Evolutionary conservation across 2,888 invertebrate genomes (phyloP).

Genomic region (Lissocephala sabroskyi): DNA sequence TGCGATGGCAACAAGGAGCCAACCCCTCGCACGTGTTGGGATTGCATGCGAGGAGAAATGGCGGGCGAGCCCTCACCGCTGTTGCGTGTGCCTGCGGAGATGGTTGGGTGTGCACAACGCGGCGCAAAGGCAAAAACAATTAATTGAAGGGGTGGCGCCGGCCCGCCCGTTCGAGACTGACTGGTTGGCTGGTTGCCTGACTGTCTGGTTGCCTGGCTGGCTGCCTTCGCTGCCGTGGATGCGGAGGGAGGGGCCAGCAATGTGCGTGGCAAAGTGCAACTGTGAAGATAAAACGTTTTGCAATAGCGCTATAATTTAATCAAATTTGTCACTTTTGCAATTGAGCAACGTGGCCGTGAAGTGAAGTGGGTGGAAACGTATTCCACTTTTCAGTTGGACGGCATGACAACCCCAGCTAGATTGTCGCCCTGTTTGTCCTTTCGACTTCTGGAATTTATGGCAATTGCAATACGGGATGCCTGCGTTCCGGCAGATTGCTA

Average conservation of each 20-base stretch:
- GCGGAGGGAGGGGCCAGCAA: too few relatives aligned
- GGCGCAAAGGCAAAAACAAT: conserved; percentile 45
- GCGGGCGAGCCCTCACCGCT: neutral
- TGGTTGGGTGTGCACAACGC: conserved; percentile 3
- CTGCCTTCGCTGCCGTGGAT: neutral
- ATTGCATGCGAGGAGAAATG: conserved; percentile 3
- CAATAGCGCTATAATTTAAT: conserved; percentile 64
- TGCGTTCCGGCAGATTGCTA: neutral
- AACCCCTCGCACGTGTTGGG: conserved; percentile 13
- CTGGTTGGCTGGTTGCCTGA: conserved; percentile 1
- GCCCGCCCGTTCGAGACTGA: too few relatives aligned
- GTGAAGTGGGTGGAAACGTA: neutral
- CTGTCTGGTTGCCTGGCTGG: conserved; percentile 1
- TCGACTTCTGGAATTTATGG: neutral
- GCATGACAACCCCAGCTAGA: neutral
- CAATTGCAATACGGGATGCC: neutral
- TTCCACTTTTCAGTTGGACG: neutral
- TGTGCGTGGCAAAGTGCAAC: conserved; percentile 40
- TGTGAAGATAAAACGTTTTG: conserved; percentile 58
- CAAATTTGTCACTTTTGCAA: conserved; percentile 65
- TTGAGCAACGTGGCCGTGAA: conserved; percentile 33
- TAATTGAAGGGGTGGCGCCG: conserved; percentile 47
- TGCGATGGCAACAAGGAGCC: conserved; percentile 27
- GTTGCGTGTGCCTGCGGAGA: conserved; percentile 22
- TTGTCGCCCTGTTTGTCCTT: neutral